Conservation (phyloP, 2,888 invertebrate species). For the Agrochola circellaris region DNA sequence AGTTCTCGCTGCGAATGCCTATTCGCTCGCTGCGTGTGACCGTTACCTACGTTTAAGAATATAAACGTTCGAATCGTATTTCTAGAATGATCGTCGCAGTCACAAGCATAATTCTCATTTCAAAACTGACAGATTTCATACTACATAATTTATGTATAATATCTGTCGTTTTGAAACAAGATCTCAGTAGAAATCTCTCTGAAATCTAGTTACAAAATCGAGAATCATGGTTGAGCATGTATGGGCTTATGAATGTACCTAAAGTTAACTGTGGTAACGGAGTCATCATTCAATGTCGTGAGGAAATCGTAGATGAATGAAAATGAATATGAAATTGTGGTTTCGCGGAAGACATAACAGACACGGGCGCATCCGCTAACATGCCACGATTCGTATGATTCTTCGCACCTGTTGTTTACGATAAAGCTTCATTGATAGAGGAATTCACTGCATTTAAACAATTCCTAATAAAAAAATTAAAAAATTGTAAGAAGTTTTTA, state of each 20-base stretch:
- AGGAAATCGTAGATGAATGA: conserved; percentile 24
- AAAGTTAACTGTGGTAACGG: conserved; percentile 1
- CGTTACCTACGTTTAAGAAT: no score
- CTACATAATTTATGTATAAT: background rate
- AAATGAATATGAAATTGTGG: conserved; percentile 34
- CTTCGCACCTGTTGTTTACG: conserved; percentile 48
- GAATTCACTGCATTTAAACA: conserved; percentile 10
- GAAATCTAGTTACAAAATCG: background rate
- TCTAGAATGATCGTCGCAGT: no score
- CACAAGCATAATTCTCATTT: background rate
- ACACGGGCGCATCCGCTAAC: conserved; percentile 45
- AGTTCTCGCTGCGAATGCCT: no score
- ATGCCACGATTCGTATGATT: conserved; percentile 24
- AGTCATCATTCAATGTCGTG: conserved; percentile 23
- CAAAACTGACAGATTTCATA: background rate
- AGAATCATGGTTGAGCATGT: background rate
- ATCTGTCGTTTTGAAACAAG: no score
- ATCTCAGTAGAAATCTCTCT: background rate
- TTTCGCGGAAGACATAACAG: conserved; percentile 40
- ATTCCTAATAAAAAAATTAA: conserved; percentile 12
- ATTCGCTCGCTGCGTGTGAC: no score
- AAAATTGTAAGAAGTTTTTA: no score
- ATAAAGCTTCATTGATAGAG: conserved; percentile 27
- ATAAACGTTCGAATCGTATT: no score
- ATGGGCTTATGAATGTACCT: background rate